Evolutionary conservation across 2,888 invertebrate genomes (phyloP), one percentile per base, ranked within the genome.

Genomic region (Lomographa bimaculata): DNA sequence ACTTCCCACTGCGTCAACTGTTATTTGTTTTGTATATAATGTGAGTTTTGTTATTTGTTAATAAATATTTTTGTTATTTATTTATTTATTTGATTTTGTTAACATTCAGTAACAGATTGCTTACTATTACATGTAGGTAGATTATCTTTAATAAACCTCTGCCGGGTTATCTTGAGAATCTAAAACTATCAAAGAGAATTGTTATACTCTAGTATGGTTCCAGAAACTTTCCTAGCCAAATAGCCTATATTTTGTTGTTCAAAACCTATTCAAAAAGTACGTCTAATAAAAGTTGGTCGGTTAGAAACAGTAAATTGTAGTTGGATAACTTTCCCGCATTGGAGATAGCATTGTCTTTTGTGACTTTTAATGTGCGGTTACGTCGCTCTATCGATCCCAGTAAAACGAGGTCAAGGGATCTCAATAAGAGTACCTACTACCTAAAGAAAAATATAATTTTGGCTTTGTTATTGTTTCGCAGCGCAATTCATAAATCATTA

Each of bases 241-340:
- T 42, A 45, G 45, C 42, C 48, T 53, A 51, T 34, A 51, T 55
- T 51, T 55, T 45, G 32, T 32, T 47, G 47, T 54, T 38, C 46
- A 33, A 37, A 50, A 52, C 39, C 50, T 40, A 46, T 28, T 38
- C 41, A 26, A 7, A 40, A 25, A 50, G 25, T 37, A 54, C 46
- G 46, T 57, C 53, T 57, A 46, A 56, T 50, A 50, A 53, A 57
- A 55, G 39, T 48, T 57, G 33, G 32, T 28, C 41, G 35, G 41
- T 36, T 34, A 47, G 45, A 48, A 47, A 60, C 47, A 55, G 43
- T 54, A 56, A 57, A 60, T 53, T 43, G 44, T 43, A 48, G 33
- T 51, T 54, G 38, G 45, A 46, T 48, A 48, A 50, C 34, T 53
- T 53, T 44, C 28, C 19, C 46, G 50, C 49, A 48, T 43, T 40